Conservation (phyloP, 1,140 invertebrate genomes). For the Drosophila ananassae region DNA sequence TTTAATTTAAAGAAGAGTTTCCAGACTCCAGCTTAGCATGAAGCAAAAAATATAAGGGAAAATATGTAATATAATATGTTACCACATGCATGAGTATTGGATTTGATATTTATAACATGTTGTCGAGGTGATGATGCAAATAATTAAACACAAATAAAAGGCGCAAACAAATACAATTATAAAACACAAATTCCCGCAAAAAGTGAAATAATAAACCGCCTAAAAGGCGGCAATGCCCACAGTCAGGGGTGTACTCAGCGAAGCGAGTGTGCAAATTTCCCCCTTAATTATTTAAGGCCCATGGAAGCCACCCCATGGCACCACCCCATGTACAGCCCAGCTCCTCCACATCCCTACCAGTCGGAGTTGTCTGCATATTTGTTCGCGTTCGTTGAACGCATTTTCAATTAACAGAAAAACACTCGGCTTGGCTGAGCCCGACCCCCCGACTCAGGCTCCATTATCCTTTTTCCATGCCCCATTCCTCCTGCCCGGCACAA, state of each 20-base stretch:
- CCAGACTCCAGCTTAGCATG: not conserved
- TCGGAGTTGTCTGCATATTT: constrained; percentile 50
- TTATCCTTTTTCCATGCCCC: constrained; percentile 1
- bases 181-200: constrained; percentile 36
- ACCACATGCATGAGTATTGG: constrained; percentile 21
- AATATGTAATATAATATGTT: not conserved
- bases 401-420: constrained; percentile 77
- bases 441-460: not conserved
- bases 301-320: constrained; percentile 4
- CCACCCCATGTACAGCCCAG: not conserved
- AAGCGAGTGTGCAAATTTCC: constrained; percentile 32
- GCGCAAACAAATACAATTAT: constrained; percentile 45
- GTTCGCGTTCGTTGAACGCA: constrained; percentile 66
- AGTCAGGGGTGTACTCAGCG: constrained; percentile 1
- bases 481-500: constrained; percentile 9
- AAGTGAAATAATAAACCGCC: constrained; percentile 46
- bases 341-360: not conserved
- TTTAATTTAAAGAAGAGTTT: constrained; percentile 7
- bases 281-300: constrained; percentile 70
- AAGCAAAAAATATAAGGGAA: not conserved
- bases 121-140: constrained; percentile 47
- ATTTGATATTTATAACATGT: constrained; percentile 48
- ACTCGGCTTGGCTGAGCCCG: constrained; percentile 11
- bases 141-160: constrained; percentile 54
- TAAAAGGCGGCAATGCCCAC: constrained; percentile 33